phyloP scores from a whole-genome alignment of 1,140 invertebrate species.

The Lethrus apterus region DNA sequence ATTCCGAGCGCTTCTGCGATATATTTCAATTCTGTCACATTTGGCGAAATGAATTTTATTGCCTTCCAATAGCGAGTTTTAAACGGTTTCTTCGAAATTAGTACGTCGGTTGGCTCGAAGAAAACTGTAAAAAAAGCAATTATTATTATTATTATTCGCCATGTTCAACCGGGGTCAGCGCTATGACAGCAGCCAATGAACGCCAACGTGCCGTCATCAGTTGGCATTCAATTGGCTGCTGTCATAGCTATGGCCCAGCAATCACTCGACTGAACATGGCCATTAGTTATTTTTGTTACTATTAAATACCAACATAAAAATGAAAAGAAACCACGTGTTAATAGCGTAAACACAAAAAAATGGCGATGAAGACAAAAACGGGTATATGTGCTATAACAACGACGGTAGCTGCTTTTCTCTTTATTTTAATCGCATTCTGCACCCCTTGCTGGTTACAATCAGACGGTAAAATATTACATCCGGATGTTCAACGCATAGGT shows the following conservation, averaged over 20 bases:
- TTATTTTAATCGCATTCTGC: constrained; percentile 80
- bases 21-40: constrained; percentile 58
- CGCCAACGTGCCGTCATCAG: too few species aligned
- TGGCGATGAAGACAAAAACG: constrained; percentile 56
- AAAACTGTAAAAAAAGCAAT: constrained; percentile 49
- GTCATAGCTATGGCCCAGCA: too few species aligned
- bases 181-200: too few species aligned
- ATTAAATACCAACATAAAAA: too few species aligned
- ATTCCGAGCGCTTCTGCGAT: constrained; percentile 42
- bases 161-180: too few species aligned
- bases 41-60: constrained; percentile 61
- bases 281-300: too few species aligned
- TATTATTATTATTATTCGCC: too few species aligned
- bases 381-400: constrained; percentile 61
- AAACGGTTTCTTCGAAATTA: constrained; percentile 53
- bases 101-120: constrained; percentile 61
- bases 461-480: constrained; percentile 69
- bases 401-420: constrained; percentile 59
- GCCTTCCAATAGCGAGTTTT: constrained; percentile 37
- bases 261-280: too few species aligned
- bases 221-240: too few species aligned
- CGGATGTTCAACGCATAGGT: constrained; percentile 77
- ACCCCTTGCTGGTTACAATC: constrained; percentile 90
- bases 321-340: too few species aligned
- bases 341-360: constrained; percentile 31